A percentile compares a stretch with the other conserved stretches of the same genome.
These are phyloP conservation scores for Choloepus didactylus DNA, from an alignment of 2,797 vertebrate species.

Conservation along the genomic window DNA sequence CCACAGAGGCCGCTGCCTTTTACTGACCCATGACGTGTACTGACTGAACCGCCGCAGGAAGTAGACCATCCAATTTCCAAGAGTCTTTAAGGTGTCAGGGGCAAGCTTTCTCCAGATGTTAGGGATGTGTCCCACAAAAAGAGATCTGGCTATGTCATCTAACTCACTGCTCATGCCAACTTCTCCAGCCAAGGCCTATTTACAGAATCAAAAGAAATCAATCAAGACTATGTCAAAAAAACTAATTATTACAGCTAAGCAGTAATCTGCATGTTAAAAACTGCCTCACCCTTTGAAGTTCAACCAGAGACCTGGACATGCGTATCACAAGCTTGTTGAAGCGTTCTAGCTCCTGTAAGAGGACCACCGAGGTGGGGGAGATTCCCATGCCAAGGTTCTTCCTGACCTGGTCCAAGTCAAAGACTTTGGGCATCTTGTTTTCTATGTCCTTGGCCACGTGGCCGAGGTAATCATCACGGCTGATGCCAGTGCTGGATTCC, in stretches of 20 bases:
- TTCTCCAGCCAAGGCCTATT: constrained; percentile 95
- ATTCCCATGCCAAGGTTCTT: constrained; percentile 90
- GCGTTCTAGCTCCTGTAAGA: constrained; percentile 96
- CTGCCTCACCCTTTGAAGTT: constrained; percentile 94
- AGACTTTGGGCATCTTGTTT: constrained; percentile 93
- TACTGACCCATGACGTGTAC: constrained; percentile 94
- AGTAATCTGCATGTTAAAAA: accelerated
- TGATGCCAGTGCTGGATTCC: constrained; percentile 92
- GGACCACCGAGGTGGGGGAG: constrained; percentile 94
- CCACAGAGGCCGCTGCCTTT: accelerated
- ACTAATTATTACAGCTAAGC: accelerated
- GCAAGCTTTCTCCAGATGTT: constrained; percentile 95
- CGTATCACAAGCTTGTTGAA: constrained; percentile 94
- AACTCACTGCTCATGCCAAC: constrained; percentile 98
- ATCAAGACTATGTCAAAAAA: not conserved
- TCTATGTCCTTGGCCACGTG: constrained; percentile 95
- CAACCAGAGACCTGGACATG: constrained; percentile 93
- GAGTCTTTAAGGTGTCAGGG: constrained; percentile 95
- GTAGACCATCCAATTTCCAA: constrained; percentile 97
- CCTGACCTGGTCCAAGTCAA: constrained; percentile 93
- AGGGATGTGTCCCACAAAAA: constrained; percentile 96
- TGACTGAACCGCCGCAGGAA: constrained; percentile 93
- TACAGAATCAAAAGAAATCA: not conserved
- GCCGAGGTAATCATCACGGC: constrained; percentile 94
- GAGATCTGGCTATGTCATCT: constrained; percentile 94